These are phyloP conservation scores for Naja naja DNA, from an alignment of 2,113 vertebrate species.

Conservation along the genomic window DNA sequence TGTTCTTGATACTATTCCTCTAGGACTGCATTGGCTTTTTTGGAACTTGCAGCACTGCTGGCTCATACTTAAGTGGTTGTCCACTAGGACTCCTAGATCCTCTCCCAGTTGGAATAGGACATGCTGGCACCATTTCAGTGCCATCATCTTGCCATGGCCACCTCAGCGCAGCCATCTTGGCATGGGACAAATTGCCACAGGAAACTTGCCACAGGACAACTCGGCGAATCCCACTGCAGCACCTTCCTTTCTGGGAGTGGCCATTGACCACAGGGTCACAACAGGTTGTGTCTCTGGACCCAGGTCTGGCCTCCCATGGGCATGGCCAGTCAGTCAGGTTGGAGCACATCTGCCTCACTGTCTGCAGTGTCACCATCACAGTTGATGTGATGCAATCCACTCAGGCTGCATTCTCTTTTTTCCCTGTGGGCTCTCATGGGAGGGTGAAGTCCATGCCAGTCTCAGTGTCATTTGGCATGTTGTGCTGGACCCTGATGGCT, in stretches of 20 bases:
- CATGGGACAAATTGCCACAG: background rate
- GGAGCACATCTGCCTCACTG: background rate
- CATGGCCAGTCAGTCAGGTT: too few relatives aligned
- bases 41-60: background rate
- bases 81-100: background rate
- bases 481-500: background rate
- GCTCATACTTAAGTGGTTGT: background rate
- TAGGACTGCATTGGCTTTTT: background rate
- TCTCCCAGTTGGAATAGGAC: background rate
- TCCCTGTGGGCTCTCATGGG: background rate
- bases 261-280: background rate
- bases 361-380: background rate
- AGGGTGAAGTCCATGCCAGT: background rate
- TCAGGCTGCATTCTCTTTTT: background rate
- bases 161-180: background rate
- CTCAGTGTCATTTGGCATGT: background rate
- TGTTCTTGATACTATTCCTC: background rate
- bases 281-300: background rate
- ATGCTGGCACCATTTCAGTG: background rate
- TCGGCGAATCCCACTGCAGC: background rate
- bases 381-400: too few relatives aligned
- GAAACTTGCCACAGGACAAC: background rate
- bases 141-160: background rate
- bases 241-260: background rate
- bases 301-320: background rate